These are phyloP conservation scores for Hucho hucho DNA, from an alignment of 2,113 vertebrate genomes.

Conservation along the genomic window DNA sequence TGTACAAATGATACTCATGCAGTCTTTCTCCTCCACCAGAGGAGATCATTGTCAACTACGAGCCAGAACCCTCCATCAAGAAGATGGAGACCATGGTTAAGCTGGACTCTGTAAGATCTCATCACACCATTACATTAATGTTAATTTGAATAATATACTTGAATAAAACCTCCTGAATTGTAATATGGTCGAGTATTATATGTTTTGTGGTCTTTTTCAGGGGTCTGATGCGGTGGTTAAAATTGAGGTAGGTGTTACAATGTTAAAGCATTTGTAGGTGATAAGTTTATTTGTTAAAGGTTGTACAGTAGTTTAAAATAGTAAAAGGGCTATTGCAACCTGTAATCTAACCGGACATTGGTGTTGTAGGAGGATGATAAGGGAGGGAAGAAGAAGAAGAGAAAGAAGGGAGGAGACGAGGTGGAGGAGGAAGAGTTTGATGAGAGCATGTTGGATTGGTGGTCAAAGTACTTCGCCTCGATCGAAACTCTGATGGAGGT, in stretches of 20 bases:
- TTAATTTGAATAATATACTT: background rate
- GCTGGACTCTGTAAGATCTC: slow-evolving; percentile 86
- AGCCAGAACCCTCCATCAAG: slow-evolving; percentile 79
- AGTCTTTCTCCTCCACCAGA: slow-evolving; percentile 86
- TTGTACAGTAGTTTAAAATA: too few species aligned
- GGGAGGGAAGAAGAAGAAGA: slow-evolving; percentile 83
- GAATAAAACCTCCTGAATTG: background rate
- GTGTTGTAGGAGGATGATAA: slow-evolving; percentile 71
- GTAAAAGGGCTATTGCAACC: background rate
- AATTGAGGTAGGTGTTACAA: slow-evolving; percentile 85
- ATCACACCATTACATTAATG: background rate
- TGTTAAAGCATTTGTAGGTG: background rate
- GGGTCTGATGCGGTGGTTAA: slow-evolving; percentile 93
- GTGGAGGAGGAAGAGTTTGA: slow-evolving; percentile 89
- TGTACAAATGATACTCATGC: slow-evolving; percentile 59
- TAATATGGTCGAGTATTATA: slow-evolving; percentile 36
- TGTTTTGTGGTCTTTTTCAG: slow-evolving; percentile 72
- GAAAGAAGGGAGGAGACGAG: slow-evolving; percentile 79
- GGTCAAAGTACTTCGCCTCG: slow-evolving; percentile 97
- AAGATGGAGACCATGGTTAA: slow-evolving; percentile 97
- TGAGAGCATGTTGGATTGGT: slow-evolving; percentile 96
- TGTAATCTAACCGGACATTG: background rate
- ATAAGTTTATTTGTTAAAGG: background rate
- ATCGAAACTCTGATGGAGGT: slow-evolving; percentile 97
- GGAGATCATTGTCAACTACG: slow-evolving; percentile 88